Percentiles rank a stretch among this genome's conserved stretches.
phyloP scores from a whole-genome alignment of 2,113 vertebrate genomes.

The Rhea americana region DNA sequence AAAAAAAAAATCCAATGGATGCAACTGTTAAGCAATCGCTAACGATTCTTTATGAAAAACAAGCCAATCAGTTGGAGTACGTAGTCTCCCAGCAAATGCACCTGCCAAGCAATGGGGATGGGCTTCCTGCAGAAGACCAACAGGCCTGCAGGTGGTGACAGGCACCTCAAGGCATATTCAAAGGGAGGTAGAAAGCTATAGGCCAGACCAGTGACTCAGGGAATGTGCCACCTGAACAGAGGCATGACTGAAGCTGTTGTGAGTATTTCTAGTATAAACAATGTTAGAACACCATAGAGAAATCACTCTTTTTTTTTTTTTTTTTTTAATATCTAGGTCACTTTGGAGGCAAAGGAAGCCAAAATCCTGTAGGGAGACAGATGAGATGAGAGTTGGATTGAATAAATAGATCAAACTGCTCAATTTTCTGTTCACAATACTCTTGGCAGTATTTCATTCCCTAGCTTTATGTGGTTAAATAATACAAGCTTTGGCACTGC shows the following conservation, averaged over 20 bases:
- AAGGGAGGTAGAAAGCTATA: background rate
- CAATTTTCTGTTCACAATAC: fast-evolving
- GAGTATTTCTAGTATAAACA: background rate
- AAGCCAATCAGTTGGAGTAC: background rate
- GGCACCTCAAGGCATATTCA: fast-evolving
- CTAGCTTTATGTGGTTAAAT: background rate
- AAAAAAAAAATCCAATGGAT: background rate
- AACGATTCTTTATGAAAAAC: background rate
- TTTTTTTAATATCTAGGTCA: background rate
- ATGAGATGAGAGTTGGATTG: background rate
- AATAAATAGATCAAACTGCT: background rate
- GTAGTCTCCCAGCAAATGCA: background rate
- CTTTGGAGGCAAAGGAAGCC: background rate
- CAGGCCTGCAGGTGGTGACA: background rate
- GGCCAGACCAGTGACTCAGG: background rate
- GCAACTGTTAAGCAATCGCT: background rate
- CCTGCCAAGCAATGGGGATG: background rate
- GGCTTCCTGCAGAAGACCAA: background rate
- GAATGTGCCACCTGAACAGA: fast-evolving
- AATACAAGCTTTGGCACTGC: background rate
- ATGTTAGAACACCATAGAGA: background rate
- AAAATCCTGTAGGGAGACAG: background rate
- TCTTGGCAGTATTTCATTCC: background rate
- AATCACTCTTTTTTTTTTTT: background rate
- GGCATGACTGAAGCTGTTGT: fast-evolving